Conservation (phyloP, 2,797 vertebrate species). For the Platalea minor region DNA sequence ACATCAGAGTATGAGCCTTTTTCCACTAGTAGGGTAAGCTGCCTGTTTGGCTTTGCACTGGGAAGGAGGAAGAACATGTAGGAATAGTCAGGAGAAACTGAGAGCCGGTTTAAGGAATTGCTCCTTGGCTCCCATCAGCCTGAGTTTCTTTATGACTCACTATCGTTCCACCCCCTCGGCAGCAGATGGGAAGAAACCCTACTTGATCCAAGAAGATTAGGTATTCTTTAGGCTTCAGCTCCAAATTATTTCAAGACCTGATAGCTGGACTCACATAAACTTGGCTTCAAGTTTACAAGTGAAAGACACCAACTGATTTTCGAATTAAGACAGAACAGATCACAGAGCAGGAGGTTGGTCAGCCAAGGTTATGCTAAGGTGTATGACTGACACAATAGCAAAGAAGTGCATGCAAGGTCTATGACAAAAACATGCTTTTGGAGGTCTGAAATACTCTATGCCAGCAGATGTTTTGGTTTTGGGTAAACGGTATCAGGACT, state of each 20-base stretch:
- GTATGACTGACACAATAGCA: not conserved
- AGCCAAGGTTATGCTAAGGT: not conserved
- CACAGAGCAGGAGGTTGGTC: not conserved
- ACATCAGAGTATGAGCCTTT: not conserved
- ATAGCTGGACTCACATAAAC: not conserved
- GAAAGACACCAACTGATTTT: not conserved
- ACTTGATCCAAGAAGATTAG: not conserved
- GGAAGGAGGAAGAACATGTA: not conserved
- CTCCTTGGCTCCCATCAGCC: not conserved
- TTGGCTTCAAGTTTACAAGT: not conserved
- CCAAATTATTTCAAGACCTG: not conserved
- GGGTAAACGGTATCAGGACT: not conserved
- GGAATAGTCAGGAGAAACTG: not conserved
- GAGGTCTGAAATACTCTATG: not conserved
- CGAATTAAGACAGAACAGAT: not conserved
- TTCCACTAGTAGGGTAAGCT: not conserved
- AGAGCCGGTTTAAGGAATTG: not conserved
- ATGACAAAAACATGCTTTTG: not conserved
- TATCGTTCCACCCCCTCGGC: not conserved
- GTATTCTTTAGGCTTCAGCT: not conserved
- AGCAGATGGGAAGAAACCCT: slow-evolving; percentile 7
- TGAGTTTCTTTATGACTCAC: not conserved
- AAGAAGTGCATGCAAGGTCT: not conserved
- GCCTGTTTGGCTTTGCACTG: not conserved
- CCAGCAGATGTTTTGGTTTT: not conserved